Evolutionary conservation across 2,797 vertebrate species (phyloP), one percentile per base, ranked within the genome.

Genomic region (Pseudopleuronectes americanus): DNA sequence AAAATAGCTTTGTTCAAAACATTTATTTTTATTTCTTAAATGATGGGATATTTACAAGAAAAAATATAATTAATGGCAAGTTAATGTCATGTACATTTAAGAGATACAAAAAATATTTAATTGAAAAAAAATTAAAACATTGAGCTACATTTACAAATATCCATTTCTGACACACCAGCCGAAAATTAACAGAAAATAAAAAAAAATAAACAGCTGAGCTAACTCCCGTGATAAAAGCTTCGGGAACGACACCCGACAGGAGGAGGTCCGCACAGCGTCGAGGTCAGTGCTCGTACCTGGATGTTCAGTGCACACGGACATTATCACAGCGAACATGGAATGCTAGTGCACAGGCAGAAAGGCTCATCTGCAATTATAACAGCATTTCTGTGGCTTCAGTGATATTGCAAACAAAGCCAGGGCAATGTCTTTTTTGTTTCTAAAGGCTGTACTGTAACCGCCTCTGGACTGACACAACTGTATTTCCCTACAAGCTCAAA

Each of bases 11-110:
- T 72, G 22, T 79, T 84, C 75, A 79, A 89, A 94, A 87, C 77
- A 86, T 75, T 83, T 59, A 73, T 77, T 74, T 93, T 94, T 90
- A 92, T 92, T 93, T 91, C 85, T 87, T 54, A 91, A 92, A 91
- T 93, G 90, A 86, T 79, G 77, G 75, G 72, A 62, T 87, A 90
- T 92, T 88, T 86, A 91, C 81, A 91, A 80, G 71, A 83, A 67
- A 54, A 73, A 74, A 58, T 36, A 38, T 84, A 65, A 73, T 78
- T 57, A 78, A 91, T 88, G 88, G 76, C 73, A 90, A 74, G 82
- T 89, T 86, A 84, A 93, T 84, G 86, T 84, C 76, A 85, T 89
- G 81, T 88, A 87, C 78, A 92, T 84, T 31, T 80, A 85, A 85
- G 84, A 85, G 85, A 88, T 93, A 92, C 84, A 94, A 89, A 90